Conservation (phyloP, 2,113 vertebrate species). For the Microcebus lehilahytsara region DNA sequence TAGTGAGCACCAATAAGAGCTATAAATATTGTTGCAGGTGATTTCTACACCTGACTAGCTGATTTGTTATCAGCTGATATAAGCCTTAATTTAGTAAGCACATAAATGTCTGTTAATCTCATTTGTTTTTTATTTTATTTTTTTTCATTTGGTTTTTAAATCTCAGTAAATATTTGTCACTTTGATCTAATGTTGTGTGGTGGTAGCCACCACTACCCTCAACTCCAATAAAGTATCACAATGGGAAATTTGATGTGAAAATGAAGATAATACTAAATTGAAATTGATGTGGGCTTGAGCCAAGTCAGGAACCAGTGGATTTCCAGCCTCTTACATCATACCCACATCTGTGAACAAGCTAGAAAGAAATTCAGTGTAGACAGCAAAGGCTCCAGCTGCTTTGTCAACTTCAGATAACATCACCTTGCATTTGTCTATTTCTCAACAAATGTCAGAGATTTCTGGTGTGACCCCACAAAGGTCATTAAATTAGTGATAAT, state of each 20-base stretch:
- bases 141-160: slow-evolving; percentile 26
- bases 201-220: neutral
- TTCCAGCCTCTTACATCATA: neutral
- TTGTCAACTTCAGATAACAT: neutral
- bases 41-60: rapidly evolving
- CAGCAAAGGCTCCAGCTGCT: neutral
- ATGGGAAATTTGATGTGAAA: neutral
- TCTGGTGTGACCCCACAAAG: neutral
- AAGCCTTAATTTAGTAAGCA: neutral
- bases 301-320: neutral
- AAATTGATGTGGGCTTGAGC: neutral
- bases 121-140: neutral
- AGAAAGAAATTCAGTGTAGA: neutral
- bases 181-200: slow-evolving; percentile 1
- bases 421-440: neutral
- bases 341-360: neutral
- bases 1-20: neutral
- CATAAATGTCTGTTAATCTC: neutral
- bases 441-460: neutral
- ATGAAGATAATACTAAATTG: neutral
- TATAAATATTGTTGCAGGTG: rapidly evolving
- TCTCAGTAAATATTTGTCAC: neutral
- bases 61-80: neutral
- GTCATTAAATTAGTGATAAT: neutral
- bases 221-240: neutral